A percentile compares a stretch with the other conserved stretches of the same genome.
Evolutionary conservation across 2,888 invertebrate species (phyloP).

Genomic region (Stomorhina lunata): DNA sequence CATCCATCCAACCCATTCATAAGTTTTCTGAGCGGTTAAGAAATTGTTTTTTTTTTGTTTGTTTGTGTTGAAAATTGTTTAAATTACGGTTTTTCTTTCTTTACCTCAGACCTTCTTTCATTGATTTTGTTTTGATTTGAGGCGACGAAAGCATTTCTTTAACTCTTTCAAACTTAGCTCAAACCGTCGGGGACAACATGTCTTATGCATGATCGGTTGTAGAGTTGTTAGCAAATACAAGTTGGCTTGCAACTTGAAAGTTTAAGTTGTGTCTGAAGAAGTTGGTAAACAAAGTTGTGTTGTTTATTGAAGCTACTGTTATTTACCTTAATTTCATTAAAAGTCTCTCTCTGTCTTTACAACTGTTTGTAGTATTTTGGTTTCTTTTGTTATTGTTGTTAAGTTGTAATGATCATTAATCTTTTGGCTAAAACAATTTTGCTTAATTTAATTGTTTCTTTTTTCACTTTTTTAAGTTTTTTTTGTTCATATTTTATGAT

Average conservation of each 20-base stretch:
- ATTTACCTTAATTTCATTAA: slow-evolving; percentile 38
- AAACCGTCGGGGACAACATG: slow-evolving; percentile 21
- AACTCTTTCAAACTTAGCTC: slow-evolving; percentile 51
- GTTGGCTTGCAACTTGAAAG: slow-evolving; percentile 18
- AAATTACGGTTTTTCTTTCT: slow-evolving; percentile 15
- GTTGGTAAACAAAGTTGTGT: slow-evolving; percentile 19
- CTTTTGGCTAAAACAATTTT: slow-evolving; percentile 54
- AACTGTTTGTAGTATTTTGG: background rate
- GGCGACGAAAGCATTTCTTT: slow-evolving; percentile 30
- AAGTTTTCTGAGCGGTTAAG: slow-evolving; percentile 22
- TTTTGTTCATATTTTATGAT: too few relatives aligned
- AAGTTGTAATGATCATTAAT: slow-evolving; percentile 52
- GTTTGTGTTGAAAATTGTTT: slow-evolving; percentile 17
- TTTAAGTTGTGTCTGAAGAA: background rate
- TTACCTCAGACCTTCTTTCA: slow-evolving; percentile 13
- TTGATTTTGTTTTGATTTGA: slow-evolving; percentile 53
- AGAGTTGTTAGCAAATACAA: background rate
- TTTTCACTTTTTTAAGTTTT: slow-evolving; percentile 1
- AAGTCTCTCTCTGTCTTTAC: background rate
- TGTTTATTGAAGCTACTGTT: slow-evolving; percentile 52
- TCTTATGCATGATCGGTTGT: slow-evolving; percentile 37
- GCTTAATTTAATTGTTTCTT: slow-evolving; percentile 43
- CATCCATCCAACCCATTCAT: slow-evolving; percentile 38
- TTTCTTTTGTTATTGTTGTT: slow-evolving; percentile 20
- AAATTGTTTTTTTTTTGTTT: slow-evolving; percentile 13